Evolutionary conservation across 2,113 vertebrate species (phyloP).

Genomic region (Lonchura striata): DNA sequence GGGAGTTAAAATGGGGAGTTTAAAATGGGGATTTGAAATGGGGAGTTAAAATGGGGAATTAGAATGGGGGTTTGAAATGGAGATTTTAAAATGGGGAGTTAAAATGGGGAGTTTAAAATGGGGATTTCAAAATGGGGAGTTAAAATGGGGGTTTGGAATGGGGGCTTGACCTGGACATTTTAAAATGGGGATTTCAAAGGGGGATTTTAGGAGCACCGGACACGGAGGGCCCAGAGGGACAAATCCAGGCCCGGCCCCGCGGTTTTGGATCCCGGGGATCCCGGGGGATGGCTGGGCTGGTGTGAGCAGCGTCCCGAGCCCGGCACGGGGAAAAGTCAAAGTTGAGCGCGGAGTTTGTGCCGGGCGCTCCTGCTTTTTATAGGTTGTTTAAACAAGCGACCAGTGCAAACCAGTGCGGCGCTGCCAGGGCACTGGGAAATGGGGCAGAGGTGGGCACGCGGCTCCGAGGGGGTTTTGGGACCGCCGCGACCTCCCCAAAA

Average conservation of each 20-base stretch:
- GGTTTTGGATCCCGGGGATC: background rate
- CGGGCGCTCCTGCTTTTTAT: conserved; percentile 44
- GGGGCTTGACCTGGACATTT: too few relatives aligned
- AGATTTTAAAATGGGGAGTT: background rate
- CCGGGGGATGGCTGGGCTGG: rapidly evolving
- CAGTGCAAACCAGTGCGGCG: background rate
- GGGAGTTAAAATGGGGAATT: too few relatives aligned
- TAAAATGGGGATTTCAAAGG: too few relatives aligned
- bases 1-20: too few relatives aligned
- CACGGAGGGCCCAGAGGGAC: background rate
- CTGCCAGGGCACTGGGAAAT: background rate
- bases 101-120: too few relatives aligned
- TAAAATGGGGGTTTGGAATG: background rate
- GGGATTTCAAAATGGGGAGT: background rate
- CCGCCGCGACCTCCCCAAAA: rapidly evolving
- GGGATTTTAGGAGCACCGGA: background rate
- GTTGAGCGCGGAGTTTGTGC: background rate
- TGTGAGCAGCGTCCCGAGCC: background rate
- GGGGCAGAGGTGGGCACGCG: background rate
- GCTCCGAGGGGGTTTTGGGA: background rate
- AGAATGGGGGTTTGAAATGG: too few relatives aligned
- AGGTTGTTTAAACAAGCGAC: conserved; percentile 23
- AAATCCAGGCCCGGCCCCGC: rapidly evolving
- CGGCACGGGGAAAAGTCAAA: background rate
- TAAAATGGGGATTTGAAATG: too few relatives aligned